Base-by-base conservation (phyloP, 2,888 invertebrate species). In the Diabrotica balteata region DNA sequence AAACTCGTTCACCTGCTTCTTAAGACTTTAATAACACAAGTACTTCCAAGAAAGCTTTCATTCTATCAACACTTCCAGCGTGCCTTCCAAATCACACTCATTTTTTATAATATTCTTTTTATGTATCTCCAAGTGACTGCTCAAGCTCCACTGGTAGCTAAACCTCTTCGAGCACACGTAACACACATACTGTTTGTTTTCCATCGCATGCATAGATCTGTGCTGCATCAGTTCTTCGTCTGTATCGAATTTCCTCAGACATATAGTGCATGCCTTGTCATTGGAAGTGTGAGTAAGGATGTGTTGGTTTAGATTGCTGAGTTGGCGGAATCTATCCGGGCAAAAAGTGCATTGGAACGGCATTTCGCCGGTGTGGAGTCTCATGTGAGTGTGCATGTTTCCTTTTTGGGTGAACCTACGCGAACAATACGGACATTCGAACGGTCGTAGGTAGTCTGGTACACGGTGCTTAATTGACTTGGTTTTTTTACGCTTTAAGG, bases 331-430 rank as follows among this genome's bases (percentile, higher is more conserved):
- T 17, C 50, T 60, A 9, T 60, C 50, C 3, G 60, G 43, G 8
- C 60, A 60, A 7, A 60, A 7, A 11, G 32, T 32, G n/a, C 60
- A 60, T n/a, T 42, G 11, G 17, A 50, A 60, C 11, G 60, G 60
- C n/a, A 42, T 50, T 11, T 60, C 50, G n/a, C 60, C 60, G 7
- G 60, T 60, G 44, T 60, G 60, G 9, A 60, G 60, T 9, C 60
- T 46, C 10, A 22, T 9, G n/a, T 60, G 60, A 6, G 60, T 60
- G 10, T 60, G 60, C 50, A 60, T 50, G 11, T 60, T 60, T 7
- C 60, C 60, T 9, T 60, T 60, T 42, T 60, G 60, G 44, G 60
- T 60, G 17, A 60, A 60, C 11, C 50, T 22, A 43, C 50, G 49
- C 4, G 32, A 42, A 51, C 60, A 60, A 47, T 32, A 50, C 7